These are phyloP conservation scores for Acanthurus leucopareius DNA, from an alignment of 2,797 vertebrate genomes.

Conservation along the genomic window DNA sequence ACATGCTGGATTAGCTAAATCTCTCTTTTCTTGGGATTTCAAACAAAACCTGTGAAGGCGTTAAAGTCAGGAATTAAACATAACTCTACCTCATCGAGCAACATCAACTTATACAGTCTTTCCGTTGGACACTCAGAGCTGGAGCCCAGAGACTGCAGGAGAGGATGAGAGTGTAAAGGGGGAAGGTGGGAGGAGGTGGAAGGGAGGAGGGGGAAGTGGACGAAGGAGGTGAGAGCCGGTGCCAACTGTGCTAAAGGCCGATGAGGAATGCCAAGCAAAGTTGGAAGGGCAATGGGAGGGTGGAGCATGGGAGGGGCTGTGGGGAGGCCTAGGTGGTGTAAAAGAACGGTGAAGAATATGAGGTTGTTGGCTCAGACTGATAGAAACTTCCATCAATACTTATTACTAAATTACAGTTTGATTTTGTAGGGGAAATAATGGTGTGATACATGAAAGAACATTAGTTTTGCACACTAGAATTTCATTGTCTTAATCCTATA, in stretches of 20 bases:
- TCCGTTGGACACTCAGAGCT: slow-evolving; percentile 13
- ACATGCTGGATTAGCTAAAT: slow-evolving; percentile 45
- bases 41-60: slow-evolving; percentile 7
- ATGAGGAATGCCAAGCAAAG: slow-evolving; percentile 63
- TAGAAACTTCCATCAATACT: not conserved
- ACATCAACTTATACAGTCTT: slow-evolving; percentile 24
- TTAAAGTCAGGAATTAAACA: slow-evolving; percentile 9
- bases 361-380: slow-evolving; percentile 11
- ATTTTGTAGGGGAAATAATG: not conserved
- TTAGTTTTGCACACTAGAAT: not conserved
- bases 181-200: not conserved
- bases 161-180: slow-evolving; percentile 44
- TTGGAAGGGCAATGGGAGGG: slow-evolving; percentile 42
- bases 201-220: slow-evolving; percentile 17
- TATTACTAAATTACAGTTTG: not conserved
- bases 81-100: slow-evolving; percentile 10
- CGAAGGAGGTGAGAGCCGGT: slow-evolving; percentile 43
- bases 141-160: slow-evolving; percentile 34
- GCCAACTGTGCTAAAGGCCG: slow-evolving; percentile 80
- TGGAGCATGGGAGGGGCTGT: slow-evolving; percentile 29
- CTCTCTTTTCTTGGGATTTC: slow-evolving; percentile 15
- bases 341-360: slow-evolving; percentile 3
- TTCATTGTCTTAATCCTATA: not conserved
- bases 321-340: slow-evolving; percentile 20
- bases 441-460: not conserved